Conservation (phyloP, 53 echinoderm and acorn worm species). For the Actinopyga echinites region DNA sequence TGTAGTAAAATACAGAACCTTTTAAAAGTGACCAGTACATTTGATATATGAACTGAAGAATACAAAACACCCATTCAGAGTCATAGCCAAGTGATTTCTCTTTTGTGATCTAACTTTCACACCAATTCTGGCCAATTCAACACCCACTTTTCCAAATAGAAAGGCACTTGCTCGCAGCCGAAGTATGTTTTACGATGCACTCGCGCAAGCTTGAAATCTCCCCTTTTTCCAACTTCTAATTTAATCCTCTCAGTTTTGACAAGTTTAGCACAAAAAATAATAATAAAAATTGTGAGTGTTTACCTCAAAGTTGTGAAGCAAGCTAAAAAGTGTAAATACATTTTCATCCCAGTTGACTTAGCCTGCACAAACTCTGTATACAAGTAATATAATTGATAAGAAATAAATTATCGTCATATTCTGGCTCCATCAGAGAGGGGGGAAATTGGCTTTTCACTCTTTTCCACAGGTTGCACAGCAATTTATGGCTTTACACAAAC, state of each 20-base stretch:
- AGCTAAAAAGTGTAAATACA: conserved; percentile 37
- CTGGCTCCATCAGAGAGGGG: conserved; percentile 23
- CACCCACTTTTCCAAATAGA: too few species aligned
- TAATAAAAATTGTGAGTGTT: conserved; percentile 37
- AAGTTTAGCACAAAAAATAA: conserved; percentile 43
- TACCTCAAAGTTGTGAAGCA: conserved; percentile 17
- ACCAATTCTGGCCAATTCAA: too few species aligned
- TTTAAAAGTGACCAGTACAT: too few species aligned
- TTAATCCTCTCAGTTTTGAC: conserved; percentile 37
- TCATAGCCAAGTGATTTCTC: too few species aligned
- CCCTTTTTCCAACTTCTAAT: conserved; percentile 22
- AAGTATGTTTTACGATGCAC: conserved; percentile 22
- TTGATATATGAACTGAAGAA: too few species aligned
- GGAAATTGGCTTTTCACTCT: conserved; percentile 41
- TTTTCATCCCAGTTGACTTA: conserved; percentile 24
- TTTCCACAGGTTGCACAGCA: conserved; percentile 10
- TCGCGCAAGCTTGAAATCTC: conserved; percentile 22
- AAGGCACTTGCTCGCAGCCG: neutral
- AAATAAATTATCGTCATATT: conserved; percentile 45
- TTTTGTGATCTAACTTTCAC: too few species aligned
- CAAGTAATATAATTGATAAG: conserved; percentile 36
- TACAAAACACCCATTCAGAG: too few species aligned
- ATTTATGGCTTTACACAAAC: conserved; percentile 49
- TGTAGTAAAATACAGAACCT: too few species aligned
- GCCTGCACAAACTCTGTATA: conserved; percentile 32